Evolutionary conservation across 2,113 vertebrate species (phyloP), one percentile per base, ranked within the genome.

Genomic region (Cinclus cinclus): DNA sequence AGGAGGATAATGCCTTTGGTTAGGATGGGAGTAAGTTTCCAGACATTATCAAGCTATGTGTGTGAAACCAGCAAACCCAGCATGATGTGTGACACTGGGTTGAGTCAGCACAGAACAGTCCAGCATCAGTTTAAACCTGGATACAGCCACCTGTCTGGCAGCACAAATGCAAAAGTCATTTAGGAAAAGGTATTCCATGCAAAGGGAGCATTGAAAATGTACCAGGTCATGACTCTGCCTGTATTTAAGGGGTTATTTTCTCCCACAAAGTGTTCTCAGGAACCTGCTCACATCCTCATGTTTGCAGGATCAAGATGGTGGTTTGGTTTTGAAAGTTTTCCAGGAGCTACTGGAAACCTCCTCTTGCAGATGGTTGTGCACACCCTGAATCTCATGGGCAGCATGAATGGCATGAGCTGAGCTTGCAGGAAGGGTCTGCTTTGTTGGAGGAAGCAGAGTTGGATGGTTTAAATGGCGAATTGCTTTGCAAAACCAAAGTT

Each of bases 1-100:
- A 11, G 49, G 9, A 33, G 46, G 44, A 56, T 44, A 53, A 25
- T 1, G 4, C 33, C 41, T 59, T 79, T 44, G 87, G 30, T 56
- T 15, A 47, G 42, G 7, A 5, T 4, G 31, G 60, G 35, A 70
- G 25, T 1, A 8, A 33, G 16, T 52, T 85, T 92, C 55, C 42
- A 80, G 79, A 17, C 3, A 1, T 35, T 50, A 27, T 4, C 33
- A 56, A 46, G 63, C n/a, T 21, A 2, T 8, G 4, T 7, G 7
- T 41, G 47, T 65, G 56, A 62, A 44, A 52, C 28, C 71, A 64
- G 85, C 42, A 67, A 63, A 28, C 13, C 30, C 76, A 47, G 70
- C 55, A 21, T 0, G 1, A 11, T 7, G 35, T 0, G 1, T 10
- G 42, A 42, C 0, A 2, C 64, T 10, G 59, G 5, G 3, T 5